Base-by-base conservation (phyloP, 2,888 invertebrate species). In the Meandrusa payeni region DNA sequence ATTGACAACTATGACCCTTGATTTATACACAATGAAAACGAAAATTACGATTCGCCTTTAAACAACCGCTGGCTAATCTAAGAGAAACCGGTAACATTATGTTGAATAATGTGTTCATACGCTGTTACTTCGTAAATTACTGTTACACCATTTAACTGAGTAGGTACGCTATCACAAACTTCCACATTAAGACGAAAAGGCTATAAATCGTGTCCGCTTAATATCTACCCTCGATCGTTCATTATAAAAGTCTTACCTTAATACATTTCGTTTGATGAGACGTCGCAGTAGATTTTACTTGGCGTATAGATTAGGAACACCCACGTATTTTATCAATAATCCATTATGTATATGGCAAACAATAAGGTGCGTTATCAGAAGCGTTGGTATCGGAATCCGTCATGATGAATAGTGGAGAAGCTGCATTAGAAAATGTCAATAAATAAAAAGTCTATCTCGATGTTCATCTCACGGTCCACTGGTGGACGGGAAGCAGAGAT, bases 311-410 rank as follows among this genome's bases (percentile, higher is more conserved):
- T 85, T 81, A 82, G 67, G 81, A 71, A 83, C 85, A 83, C 85
- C 86, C 86, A 85, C 83, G 70, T 80, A 62, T 72, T 76, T 85
- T 86, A 87, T 87, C 86, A 87, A 81, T 85, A 87, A 85, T 85
- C 86, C 83, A 87, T 87, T 87, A 86, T 73, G 68, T 66, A 74
- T 72, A 79, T 69, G 68, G 64, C 76, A 82, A 85, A 87, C 87
- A 87, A 87, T 86, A 73, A 79, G 68, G 63, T 58, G 61, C 63
- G 76, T 79, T 86, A 86, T 87, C 86, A 69, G 74, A 55, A 57
- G 58, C 64, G 61, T 50, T 52, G 56, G 65, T 76, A 82, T 81
- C 79, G 67, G 51, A 47, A 41, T 42, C 55, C 54, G 59, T 58
- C 69, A 77, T 86, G 86, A 87, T 82, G 82, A 78, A 87, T 86